Percentiles rank a stretch among this genome's conserved stretches.
Conservation (phyloP, 2,888 invertebrate genomes). For the Cheilosia soror region DNA sequence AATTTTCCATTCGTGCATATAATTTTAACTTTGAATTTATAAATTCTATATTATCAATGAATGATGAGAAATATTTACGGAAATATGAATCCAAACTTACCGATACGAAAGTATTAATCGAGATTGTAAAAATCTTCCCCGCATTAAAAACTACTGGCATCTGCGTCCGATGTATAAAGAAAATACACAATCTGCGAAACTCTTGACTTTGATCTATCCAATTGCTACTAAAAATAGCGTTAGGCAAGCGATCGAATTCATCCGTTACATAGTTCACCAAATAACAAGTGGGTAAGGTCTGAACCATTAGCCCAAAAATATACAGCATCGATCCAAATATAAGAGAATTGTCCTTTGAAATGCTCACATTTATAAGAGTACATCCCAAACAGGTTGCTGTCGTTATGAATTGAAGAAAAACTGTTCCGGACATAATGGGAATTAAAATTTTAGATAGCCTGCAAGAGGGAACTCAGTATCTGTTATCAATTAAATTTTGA, state of each 20-base stretch:
- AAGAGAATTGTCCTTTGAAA: constrained; percentile 76
- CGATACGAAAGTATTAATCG: constrained; percentile 78
- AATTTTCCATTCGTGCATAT: too few relatives aligned
- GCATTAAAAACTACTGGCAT: constrained; percentile 78
- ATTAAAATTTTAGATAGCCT: constrained; percentile 68
- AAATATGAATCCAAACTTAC: constrained; percentile 67
- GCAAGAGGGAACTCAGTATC: neutral
- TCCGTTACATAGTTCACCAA: constrained; percentile 78
- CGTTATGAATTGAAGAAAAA: constrained; percentile 78
- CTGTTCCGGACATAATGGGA: constrained; percentile 78
- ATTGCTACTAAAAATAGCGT: constrained; percentile 78
- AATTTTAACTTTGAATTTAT: too few relatives aligned
- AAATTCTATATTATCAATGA: too few relatives aligned
- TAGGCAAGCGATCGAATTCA: constrained; percentile 77
- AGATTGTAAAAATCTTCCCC: constrained; percentile 78
- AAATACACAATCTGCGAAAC: constrained; percentile 76
- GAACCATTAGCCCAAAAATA: constrained; percentile 77
- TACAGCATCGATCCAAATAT: constrained; percentile 76
- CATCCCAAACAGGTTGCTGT: constrained; percentile 78
- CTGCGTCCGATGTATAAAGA: constrained; percentile 78
- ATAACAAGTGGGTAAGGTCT: constrained; percentile 79
- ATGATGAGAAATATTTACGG: too few relatives aligned
- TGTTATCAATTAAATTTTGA: neutral
- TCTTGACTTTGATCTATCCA: constrained; percentile 77
- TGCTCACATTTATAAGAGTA: constrained; percentile 77